Evolutionary conservation across 2,113 vertebrate species (phyloP).

Genomic region (Campylomormyrus tamandua): DNA sequence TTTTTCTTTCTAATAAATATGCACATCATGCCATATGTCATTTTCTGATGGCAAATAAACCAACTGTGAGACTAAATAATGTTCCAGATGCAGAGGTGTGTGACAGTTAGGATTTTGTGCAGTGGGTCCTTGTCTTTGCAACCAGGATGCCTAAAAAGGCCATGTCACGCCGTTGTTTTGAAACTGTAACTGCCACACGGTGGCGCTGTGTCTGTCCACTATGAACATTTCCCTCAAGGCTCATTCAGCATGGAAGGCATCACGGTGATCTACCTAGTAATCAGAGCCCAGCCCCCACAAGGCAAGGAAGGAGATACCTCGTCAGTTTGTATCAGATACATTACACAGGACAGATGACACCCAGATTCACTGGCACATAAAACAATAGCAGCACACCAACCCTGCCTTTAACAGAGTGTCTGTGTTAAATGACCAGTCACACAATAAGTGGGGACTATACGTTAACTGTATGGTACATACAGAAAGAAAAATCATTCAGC

Average conservation of each 20-base stretch:
- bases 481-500: neutral
- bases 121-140: neutral
- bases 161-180: neutral
- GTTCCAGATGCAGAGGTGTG: neutral
- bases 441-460: neutral
- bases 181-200: neutral
- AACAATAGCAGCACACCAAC: neutral
- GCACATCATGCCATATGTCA: neutral
- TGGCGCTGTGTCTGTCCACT: neutral
- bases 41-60: neutral
- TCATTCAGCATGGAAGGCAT: neutral
- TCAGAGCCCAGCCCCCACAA: conserved; percentile 7
- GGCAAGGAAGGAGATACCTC: conserved; percentile 4
- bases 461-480: neutral
- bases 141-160: neutral
- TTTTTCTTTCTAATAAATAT: conserved; percentile 7
- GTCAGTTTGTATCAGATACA: conserved; percentile 16
- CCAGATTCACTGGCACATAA: conserved; percentile 4
- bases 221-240: neutral
- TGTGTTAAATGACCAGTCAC: neutral
- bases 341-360: conserved; percentile 17
- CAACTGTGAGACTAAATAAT: neutral
- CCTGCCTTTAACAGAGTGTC: neutral
- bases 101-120: neutral
- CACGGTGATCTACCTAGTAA: neutral